Base-by-base conservation (phyloP, 92 coral and sea anemone species). In the Zoanthus sansibaricus region DNA sequence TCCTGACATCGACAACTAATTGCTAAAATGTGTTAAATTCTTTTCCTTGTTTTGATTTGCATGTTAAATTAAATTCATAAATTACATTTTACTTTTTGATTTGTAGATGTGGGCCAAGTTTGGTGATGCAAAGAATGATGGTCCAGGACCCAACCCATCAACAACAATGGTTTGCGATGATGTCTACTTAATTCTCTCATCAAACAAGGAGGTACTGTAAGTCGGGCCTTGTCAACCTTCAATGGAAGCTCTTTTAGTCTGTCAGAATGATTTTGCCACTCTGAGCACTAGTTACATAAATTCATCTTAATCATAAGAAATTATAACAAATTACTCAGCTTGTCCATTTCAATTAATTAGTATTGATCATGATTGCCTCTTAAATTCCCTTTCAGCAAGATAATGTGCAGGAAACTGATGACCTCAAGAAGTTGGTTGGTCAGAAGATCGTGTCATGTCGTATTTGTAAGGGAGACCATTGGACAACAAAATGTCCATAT, bases 401-500 rank as follows among this genome's bases (percentile, higher is more conserved):
- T 78, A 88, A 85, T 10, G 95, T 94, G 61, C 94, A 91, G 75
- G 92, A 84, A 33, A 87, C 84, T 6, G 99, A 97, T 30, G 99
- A 97, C 33, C 72, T 95, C 15, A 92, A 91, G 91, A 97, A 97
- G 77, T 89, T 95, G 47, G 88, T 90, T 62, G 82, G 93, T 76
- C 96, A 95, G 93, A 93, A 92, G 86, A 95, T 97, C 82, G 99
- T 97, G 21, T 93, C 91, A 70, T 97, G 99, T 76, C 99, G 99
- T 93, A 96, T 94, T 83, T 97, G 99, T 82, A 97, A 97, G 79
- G 99, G 99, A 56, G 99, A 97, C 91, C 99, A 97, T 86, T 97
- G 99, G 99, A 97, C 99, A 17, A 95, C 97, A 42, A 97, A 97
- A 80, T 95, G 99, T 88, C 99, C 99, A 9, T 97, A 97, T 91